These are phyloP conservation scores for Ciona savignyi DNA, from an alignment of 23 tunicate genomes.

Conservation along the genomic window DNA sequence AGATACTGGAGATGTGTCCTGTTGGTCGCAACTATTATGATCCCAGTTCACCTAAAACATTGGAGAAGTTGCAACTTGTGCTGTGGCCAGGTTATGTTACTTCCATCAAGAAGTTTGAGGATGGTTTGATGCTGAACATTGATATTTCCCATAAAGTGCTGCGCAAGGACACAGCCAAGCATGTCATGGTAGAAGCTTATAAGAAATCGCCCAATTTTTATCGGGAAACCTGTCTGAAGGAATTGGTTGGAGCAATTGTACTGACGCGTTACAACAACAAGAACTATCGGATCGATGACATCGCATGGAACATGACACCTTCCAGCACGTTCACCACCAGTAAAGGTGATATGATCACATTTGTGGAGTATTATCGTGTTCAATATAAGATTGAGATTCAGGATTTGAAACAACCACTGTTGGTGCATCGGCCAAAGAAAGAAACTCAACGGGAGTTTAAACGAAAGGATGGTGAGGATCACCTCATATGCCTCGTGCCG, in stretches of 20 bases:
- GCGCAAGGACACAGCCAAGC: constrained; percentile 61
- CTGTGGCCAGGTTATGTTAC: constrained; percentile 94
- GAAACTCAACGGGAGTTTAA: constrained; percentile 27
- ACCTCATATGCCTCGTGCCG: constrained; percentile 64
- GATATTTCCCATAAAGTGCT: constrained; percentile 82
- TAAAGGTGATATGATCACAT: constrained; percentile 64
- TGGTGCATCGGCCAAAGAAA: constrained; percentile 78
- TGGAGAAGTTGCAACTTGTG: constrained; percentile 33
- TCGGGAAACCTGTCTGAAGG: constrained; percentile 49
- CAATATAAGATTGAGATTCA: constrained; percentile 73
- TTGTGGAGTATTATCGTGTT: constrained; percentile 48
- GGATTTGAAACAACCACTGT: constrained; percentile 77
- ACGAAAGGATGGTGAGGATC: constrained; percentile 42
- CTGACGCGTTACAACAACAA: constrained; percentile 92
- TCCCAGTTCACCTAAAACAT: constrained; percentile 31
- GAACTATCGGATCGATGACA: constrained; percentile 88
- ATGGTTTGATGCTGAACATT: constrained; percentile 76
- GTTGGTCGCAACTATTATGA: constrained; percentile 85
- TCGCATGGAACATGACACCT: constrained; percentile 72
- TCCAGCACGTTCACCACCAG: constrained; percentile 62
- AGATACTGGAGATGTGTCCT: constrained; percentile 42
- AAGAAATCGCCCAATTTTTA: constrained; percentile 14
- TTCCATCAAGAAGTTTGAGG: constrained; percentile 75
- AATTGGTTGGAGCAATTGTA: constrained; percentile 66
- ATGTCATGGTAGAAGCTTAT: constrained; percentile 38